A percentile compares a stretch with the other conserved stretches of the same genome.
These are phyloP conservation scores for Toxonevra muliebris DNA, from an alignment of 2,888 invertebrate species.

Conservation along the genomic window DNA sequence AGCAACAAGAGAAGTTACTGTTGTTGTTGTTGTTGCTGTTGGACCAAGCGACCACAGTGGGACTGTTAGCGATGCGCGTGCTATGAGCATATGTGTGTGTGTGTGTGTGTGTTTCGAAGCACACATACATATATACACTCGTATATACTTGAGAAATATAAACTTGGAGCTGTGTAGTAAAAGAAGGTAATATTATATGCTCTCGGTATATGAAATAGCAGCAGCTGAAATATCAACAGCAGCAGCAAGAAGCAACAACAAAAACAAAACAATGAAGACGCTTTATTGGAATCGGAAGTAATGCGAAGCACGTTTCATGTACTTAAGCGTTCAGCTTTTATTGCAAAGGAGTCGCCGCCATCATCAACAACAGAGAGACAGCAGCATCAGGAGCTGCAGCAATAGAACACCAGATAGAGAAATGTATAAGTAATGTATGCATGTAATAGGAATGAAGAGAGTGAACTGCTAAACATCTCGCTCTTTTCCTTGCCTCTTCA, in stretches of 20 bases:
- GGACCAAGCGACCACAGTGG: slow-evolving; percentile 1
- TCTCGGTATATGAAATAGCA: background rate
- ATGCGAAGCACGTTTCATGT: slow-evolving; percentile 52
- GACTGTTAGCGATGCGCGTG: background rate
- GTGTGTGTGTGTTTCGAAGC: background rate
- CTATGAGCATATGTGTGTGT: slow-evolving; percentile 6
- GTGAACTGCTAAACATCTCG: too few species aligned
- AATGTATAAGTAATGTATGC: too few species aligned
- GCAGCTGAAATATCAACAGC: slow-evolving; percentile 10
- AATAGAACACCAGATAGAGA: too few species aligned
- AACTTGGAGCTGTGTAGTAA: background rate
- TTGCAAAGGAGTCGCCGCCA: background rate
- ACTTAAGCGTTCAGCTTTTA: slow-evolving; percentile 25
- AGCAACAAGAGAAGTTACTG: slow-evolving; percentile 12
- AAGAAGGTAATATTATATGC: background rate
- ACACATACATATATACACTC: slow-evolving; percentile 21
- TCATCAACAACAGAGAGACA: too few species aligned
- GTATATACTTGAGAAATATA: background rate
- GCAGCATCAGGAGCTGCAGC: too few species aligned
- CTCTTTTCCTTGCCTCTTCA: too few species aligned
- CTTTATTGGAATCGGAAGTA: slow-evolving; percentile 39
- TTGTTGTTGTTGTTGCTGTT: background rate
- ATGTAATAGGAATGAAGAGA: too few species aligned
- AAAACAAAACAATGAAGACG: slow-evolving; percentile 25
- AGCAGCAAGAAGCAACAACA: background rate